Base-by-base conservation (phyloP, 2,113 vertebrate genomes). In the Elachura formosa region DNA sequence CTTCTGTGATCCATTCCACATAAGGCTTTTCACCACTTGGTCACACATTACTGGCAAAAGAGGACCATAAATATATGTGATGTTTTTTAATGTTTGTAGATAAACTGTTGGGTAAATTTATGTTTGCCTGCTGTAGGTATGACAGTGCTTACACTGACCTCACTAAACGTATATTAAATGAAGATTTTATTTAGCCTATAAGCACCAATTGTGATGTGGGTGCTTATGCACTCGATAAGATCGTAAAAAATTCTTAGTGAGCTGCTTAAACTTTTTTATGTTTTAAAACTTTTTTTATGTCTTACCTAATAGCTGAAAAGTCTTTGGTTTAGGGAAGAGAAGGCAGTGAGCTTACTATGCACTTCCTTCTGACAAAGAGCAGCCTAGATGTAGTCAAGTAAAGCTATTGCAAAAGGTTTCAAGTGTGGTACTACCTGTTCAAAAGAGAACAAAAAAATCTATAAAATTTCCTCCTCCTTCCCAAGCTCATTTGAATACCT, bases 351-450 rank as follows among this genome's bases (percentile, higher is more conserved):
- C 11, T 96, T 85, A 59, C 89, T 68, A 61, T 93, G 26, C 2
- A 40, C 40, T 94, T 94, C 62, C 43, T 81, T 91, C 66, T 89
- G 63, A 95, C 28, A 94, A 95, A 90, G 24, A 63, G 55, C 34
- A 93, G 90, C 75, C 24, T 48, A 64, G 38, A 93, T 45, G 51
- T 54, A 58, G 43, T 85, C 40, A 14, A 82, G 61, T 69, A 54
- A 83, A 86, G 64, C 22, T 92, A 43, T 73, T 91, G 33, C 18
- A 83, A 92, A 95, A 54, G 26, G 17, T 73, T 93, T 64, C 63
- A 74, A 83, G 19, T 48, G 46, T 83, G 80, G 54, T 48, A 10
- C 31, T 63, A 31, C 4, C 18, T 59, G 33, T 7, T 54, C 34
- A 33, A 8, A 63, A 63, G 18, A 54, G 28, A 33, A 80, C 56